Evolutionary conservation across 2,113 vertebrate species (phyloP).

Genomic region (Calidris pugnax): DNA sequence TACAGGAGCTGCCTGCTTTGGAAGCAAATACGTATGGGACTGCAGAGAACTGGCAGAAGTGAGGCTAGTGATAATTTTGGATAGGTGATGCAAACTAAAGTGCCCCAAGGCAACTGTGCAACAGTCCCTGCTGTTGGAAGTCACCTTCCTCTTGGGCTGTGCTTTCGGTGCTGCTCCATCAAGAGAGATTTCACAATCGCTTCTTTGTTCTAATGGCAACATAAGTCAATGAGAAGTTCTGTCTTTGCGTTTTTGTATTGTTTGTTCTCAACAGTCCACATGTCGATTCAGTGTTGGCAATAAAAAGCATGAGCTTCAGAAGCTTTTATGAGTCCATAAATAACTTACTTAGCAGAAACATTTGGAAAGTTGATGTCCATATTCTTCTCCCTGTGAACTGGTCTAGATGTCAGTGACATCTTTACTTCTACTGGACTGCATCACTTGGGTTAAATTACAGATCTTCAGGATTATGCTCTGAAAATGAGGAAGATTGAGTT

Average conservation of each 20-base stretch:
- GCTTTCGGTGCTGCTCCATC: background rate
- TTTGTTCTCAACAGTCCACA: background rate
- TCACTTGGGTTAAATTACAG: background rate
- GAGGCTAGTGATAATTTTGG: background rate
- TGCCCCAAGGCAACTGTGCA: background rate
- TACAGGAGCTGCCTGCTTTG: background rate
- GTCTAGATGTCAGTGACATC: background rate
- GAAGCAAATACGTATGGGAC: background rate
- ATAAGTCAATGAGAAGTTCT: background rate
- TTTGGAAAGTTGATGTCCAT: background rate
- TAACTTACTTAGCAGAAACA: background rate
- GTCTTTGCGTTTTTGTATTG: background rate
- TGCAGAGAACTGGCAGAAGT: background rate
- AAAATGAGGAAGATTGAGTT: background rate
- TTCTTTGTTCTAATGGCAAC: background rate
- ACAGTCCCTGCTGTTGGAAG: background rate
- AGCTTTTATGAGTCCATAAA: background rate
- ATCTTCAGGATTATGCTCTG: background rate
- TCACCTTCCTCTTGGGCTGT: background rate
- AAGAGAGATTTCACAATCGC: background rate
- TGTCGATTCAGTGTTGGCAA: background rate
- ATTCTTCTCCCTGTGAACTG: background rate
- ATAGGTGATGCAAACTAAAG: background rate
- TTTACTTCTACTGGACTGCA: background rate
- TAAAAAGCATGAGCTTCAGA: background rate